Conservation (phyloP, 2,888 invertebrate species). For the Temnothorax unifasciatus region DNA sequence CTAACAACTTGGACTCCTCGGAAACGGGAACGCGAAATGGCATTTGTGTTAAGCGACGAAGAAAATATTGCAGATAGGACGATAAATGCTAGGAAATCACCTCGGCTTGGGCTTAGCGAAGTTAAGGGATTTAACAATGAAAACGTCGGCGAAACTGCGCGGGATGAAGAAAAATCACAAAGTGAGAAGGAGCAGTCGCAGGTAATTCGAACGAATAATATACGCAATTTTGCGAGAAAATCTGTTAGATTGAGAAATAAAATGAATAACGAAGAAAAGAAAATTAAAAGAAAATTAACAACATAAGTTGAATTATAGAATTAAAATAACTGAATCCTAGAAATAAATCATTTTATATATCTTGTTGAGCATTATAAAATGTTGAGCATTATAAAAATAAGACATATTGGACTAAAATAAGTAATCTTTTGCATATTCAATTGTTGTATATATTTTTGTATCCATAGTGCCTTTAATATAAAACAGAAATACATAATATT, state of each 20-base stretch:
- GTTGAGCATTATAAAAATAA: not conserved
- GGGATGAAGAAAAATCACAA: slow-evolving; percentile 5
- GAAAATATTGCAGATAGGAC: slow-evolving; percentile 7
- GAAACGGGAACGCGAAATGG: slow-evolving; percentile 52
- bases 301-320: slow-evolving; percentile 18
- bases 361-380: slow-evolving; percentile 10
- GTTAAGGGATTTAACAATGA: slow-evolving; percentile 56
- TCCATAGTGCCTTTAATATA: slow-evolving; percentile 11
- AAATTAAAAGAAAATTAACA: not conserved
- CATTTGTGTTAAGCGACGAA: slow-evolving; percentile 43
- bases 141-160: not conserved
- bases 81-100: slow-evolving; percentile 51
- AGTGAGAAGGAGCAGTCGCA: slow-evolving; percentile 17
- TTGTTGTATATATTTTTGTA: slow-evolving; percentile 4
- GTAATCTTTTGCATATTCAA: slow-evolving; percentile 25
- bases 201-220: slow-evolving; percentile 9
- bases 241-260: slow-evolving; percentile 49
- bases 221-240: not conserved
- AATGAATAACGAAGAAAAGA: slow-evolving; percentile 7
- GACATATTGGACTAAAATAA: not conserved
- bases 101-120: slow-evolving; percentile 22
- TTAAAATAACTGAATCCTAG: not conserved
- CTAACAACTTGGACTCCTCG: slow-evolving; percentile 27
- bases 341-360: slow-evolving; percentile 4
- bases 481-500: not conserved